Percentiles rank a stretch among this genome's conserved stretches.
Evolutionary conservation across 2,888 invertebrate genomes (phyloP).

Genomic region (Luperina nickerlii): DNA sequence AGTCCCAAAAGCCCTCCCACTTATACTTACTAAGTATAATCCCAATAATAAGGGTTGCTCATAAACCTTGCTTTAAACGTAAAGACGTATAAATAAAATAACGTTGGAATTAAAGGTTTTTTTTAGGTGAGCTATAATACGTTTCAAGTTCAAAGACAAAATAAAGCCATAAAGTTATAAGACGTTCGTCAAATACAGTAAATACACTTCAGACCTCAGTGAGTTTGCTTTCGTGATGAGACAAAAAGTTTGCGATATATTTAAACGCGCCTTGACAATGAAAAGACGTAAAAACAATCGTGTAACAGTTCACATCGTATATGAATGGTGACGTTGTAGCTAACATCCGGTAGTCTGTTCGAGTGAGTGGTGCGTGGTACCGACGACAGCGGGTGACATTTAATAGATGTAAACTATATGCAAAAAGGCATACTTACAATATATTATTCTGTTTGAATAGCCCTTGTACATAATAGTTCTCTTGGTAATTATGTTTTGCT

Average conservation of each 20-base stretch:
- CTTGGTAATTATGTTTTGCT: not conserved
- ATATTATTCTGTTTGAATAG: not conserved
- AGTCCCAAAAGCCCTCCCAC: too few relatives aligned
- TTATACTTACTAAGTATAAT: not conserved
- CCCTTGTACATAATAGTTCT: not conserved
- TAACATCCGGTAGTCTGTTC: conserved; percentile 64
- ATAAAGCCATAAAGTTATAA: not conserved
- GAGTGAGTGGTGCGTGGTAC: conserved; percentile 33
- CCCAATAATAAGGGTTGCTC: not conserved
- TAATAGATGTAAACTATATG: not conserved
- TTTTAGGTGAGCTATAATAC: not conserved
- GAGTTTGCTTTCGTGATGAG: conserved; percentile 44
- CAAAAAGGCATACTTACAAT: not conserved
- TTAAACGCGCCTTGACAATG: conserved; percentile 63
- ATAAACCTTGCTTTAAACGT: not conserved
- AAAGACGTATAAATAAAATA: not conserved
- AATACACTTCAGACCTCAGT: not conserved
- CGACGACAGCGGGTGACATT: conserved; percentile 39
- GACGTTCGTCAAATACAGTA: not conserved
- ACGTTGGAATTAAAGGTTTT: not conserved
- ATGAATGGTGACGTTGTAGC: conserved; percentile 63
- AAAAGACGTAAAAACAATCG: conserved; percentile 61
- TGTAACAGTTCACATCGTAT: conserved; percentile 67
- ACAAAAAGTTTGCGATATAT: conserved; percentile 33
- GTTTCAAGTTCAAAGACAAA: conserved; percentile 25